phyloP scores from a whole-genome alignment of 2,113 vertebrate species.

The Solea senegalensis region DNA sequence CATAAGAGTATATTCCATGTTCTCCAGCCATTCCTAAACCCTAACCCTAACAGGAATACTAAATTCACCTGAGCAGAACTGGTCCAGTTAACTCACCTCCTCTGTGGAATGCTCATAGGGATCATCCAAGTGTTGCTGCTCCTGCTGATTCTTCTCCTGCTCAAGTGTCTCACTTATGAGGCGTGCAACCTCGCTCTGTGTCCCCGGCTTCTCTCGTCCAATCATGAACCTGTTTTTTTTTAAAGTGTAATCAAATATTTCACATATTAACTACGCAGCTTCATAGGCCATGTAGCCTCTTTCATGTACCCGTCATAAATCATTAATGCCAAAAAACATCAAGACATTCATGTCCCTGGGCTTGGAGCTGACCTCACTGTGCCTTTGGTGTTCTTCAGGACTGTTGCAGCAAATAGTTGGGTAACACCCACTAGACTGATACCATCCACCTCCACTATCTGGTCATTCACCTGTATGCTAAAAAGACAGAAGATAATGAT shows the following conservation, averaged over 20 bases:
- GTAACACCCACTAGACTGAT: conserved; percentile 93
- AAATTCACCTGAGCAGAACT: background rate
- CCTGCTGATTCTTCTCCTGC: conserved; percentile 87
- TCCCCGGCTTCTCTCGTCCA: conserved; percentile 91
- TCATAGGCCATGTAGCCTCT: background rate
- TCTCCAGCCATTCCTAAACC: too few relatives aligned
- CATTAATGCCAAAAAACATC: conserved; percentile 25
- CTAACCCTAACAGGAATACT: background rate
- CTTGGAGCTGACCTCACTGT: conserved; percentile 84
- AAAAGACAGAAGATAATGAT: conserved; percentile 20
- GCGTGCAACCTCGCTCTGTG: conserved; percentile 91
- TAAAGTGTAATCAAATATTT: conserved; percentile 1
- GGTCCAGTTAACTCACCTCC: conserved; percentile 72
- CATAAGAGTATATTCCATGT: background rate
- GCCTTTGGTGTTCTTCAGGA: conserved; percentile 94
- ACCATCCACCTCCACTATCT: conserved; percentile 93
- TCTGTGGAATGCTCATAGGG: conserved; percentile 85
- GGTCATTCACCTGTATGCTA: conserved; percentile 89
- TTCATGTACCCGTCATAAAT: conserved; percentile 59
- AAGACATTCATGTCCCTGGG: background rate
- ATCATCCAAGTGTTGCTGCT: conserved; percentile 83
- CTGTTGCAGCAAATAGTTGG: conserved; percentile 92
- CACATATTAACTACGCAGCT: conserved; percentile 1
- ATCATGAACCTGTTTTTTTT: conserved; percentile 85
- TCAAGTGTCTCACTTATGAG: conserved; percentile 94